Percentiles rank a stretch among this genome's conserved stretches.
Evolutionary conservation across 2,888 invertebrate genomes (phyloP).

Genomic region (Atherix ibis): DNA sequence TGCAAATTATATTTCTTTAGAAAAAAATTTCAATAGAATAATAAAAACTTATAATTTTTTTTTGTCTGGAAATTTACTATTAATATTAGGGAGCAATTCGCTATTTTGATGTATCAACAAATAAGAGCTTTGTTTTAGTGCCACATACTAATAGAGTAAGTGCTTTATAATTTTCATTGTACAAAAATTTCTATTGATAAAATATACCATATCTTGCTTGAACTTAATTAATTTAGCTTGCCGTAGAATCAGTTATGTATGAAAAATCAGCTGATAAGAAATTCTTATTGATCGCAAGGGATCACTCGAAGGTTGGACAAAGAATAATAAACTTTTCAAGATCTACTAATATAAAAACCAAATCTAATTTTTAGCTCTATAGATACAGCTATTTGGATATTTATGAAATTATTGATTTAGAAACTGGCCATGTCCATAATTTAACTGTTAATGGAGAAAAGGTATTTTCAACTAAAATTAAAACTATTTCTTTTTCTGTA

Average conservation of each 20-base stretch:
- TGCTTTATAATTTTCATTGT: background rate
- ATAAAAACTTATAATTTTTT: background rate
- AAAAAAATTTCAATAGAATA: background rate
- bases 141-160: too few relatives aligned
- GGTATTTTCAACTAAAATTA: background rate
- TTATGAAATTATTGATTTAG: conserved; percentile 52
- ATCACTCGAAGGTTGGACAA: conserved; percentile 43
- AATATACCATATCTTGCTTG: background rate
- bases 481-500: background rate
- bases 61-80: too few relatives aligned
- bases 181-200: background rate
- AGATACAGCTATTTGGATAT: conserved; percentile 63
- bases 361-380: conserved; percentile 43
- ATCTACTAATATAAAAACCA: too few relatives aligned
- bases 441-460: conserved; percentile 21
- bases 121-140: too few relatives aligned
- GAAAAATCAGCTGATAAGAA: conserved; percentile 49
- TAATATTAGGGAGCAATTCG: too few relatives aligned
- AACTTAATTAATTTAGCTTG: background rate
- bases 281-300: conserved; percentile 44
- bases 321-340: too few relatives aligned
- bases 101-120: too few relatives aligned
- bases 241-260: conserved; percentile 26
- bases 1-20: too few relatives aligned
- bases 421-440: conserved; percentile 33